phyloP scores from a whole-genome alignment of 2,797 vertebrate species.

The Sciurus carolinensis region DNA sequence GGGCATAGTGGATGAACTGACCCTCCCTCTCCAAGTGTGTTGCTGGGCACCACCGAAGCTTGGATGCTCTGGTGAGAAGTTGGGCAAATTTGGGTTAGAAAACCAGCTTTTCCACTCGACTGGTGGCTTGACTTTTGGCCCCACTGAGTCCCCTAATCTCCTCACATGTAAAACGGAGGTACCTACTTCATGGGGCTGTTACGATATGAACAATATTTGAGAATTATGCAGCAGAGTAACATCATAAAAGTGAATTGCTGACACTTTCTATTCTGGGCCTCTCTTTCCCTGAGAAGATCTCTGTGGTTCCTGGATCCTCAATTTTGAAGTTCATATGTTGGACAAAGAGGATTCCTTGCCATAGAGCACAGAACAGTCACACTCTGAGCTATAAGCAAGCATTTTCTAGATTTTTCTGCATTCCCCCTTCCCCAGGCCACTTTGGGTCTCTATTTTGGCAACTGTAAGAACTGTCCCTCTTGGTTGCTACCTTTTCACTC shows the following conservation, averaged over 20 bases:
- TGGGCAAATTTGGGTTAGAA: background rate
- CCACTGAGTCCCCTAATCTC: background rate
- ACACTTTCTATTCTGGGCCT: background rate
- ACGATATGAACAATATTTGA: background rate
- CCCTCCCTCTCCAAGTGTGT: background rate
- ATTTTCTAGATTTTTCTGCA: background rate
- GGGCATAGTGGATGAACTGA: background rate
- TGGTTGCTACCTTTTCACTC: background rate
- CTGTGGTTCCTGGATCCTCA: background rate
- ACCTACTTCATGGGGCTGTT: background rate
- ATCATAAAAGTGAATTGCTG: background rate
- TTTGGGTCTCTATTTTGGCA: background rate
- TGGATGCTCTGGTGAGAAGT: background rate
- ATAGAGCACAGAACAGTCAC: background rate
- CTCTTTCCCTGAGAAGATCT: constrained; percentile 1
- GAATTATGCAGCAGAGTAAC: background rate
- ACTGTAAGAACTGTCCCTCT: background rate
- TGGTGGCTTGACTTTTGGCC: background rate
- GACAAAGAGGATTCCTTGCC: background rate
- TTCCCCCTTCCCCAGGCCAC: background rate
- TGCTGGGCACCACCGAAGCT: background rate
- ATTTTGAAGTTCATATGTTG: background rate
- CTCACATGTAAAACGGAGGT: background rate
- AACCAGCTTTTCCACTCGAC: background rate
- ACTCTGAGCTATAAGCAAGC: background rate